Evolutionary conservation across 1,140 invertebrate genomes (phyloP).

Genomic region (Acromyrmex heyeri): DNA sequence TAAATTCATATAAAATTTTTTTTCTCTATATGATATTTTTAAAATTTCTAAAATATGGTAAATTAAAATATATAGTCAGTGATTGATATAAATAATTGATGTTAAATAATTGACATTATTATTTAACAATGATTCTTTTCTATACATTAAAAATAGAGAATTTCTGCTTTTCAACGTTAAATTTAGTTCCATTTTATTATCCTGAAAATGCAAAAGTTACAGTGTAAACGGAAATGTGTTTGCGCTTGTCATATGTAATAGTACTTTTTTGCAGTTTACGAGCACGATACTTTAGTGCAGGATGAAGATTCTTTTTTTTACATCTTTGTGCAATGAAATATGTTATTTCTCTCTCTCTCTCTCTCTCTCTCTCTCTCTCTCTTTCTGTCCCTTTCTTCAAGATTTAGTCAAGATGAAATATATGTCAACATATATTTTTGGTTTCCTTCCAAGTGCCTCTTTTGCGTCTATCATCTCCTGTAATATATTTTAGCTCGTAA

Average conservation of each 20-base stretch:
- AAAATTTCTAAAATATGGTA: not conserved
- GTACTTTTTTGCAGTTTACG: conserved; percentile 46
- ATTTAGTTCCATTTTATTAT: conserved; percentile 47
- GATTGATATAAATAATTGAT: too few relatives aligned
- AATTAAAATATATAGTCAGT: not conserved
- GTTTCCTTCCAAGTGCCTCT: conserved; percentile 43
- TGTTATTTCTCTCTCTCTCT: conserved; percentile 10
- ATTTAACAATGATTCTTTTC: not conserved
- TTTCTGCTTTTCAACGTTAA: not conserved
- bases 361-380: not conserved
- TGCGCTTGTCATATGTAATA: conserved; percentile 55
- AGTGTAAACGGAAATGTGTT: conserved; percentile 57
- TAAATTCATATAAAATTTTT: not conserved
- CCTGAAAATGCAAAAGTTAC: conserved; percentile 44
- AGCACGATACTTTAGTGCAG: conserved; percentile 37
- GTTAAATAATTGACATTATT: not conserved
- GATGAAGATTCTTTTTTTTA: conserved; percentile 25
- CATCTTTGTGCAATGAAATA: conserved; percentile 45
- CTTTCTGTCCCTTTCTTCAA: not conserved
- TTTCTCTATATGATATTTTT: not conserved
- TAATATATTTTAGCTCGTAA: conserved; percentile 61
- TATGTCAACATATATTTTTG: conserved; percentile 56
- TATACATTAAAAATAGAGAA: not conserved
- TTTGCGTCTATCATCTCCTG: conserved; percentile 57
- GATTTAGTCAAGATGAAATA: conserved; percentile 58